Conservation (phyloP, 2,797 vertebrate species). For the Melanotaenia maccullochi region DNA sequence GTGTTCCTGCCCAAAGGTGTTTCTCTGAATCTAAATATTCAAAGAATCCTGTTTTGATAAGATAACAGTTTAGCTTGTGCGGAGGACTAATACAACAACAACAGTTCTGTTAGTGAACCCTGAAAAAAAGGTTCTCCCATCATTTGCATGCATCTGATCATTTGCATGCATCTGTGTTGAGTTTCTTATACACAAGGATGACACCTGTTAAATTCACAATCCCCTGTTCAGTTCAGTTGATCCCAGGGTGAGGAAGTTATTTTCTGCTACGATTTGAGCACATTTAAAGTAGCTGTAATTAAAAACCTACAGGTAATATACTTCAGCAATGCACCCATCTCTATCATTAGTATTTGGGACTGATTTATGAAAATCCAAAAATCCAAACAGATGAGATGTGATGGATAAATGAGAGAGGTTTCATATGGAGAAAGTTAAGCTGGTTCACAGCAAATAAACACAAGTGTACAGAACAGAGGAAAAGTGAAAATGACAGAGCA, state of each 20-base stretch:
- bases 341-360: background rate
- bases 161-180: background rate
- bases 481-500: background rate
- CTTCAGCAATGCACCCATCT: background rate
- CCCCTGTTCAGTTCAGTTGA: background rate
- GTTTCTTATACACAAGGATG: constrained; percentile 28
- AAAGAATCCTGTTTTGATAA: constrained; percentile 74
- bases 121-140: constrained; percentile 30
- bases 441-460: background rate
- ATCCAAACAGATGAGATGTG: constrained; percentile 13
- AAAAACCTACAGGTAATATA: background rate
- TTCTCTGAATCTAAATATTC: constrained; percentile 71
- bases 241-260: background rate
- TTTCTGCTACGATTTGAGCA: background rate
- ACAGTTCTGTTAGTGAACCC: constrained; percentile 19
- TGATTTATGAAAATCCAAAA: constrained; percentile 35
- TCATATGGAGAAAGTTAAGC: background rate
- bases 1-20: constrained; percentile 28
- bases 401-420: background rate
- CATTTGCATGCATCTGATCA: background rate
- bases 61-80: constrained; percentile 65
- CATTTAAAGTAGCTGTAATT: constrained; percentile 1
- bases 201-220: background rate
- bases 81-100: constrained; percentile 44
- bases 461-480: too few relatives aligned